Percentiles rank a stretch among this genome's conserved stretches.
These are phyloP conservation scores for Campoletis raptor DNA, from an alignment of 2,888 invertebrate species.

Conservation along the genomic window DNA sequence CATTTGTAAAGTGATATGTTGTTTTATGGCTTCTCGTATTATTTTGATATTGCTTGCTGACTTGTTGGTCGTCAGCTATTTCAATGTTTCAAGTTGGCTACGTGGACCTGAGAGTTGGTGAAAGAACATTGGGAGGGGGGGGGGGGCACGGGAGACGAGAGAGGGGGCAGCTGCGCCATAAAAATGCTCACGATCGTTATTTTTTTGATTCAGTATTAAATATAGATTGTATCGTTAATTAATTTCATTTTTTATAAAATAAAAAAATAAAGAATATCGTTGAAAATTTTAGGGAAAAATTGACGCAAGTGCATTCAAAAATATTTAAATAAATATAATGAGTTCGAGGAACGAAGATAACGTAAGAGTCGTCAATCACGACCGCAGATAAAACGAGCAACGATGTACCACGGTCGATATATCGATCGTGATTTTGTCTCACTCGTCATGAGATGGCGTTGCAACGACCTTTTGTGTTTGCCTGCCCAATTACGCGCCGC, in stretches of 20 bases:
- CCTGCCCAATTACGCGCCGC: background rate
- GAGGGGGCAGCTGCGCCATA: background rate
- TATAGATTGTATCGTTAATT: background rate
- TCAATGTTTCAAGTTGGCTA: slow-evolving; percentile 5
- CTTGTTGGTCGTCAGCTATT: slow-evolving; percentile 1
- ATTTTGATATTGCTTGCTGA: background rate
- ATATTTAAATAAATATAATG: background rate
- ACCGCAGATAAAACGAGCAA: slow-evolving; percentile 1
- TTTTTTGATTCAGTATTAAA: background rate
- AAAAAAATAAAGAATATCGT: background rate
- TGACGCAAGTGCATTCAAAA: background rate
- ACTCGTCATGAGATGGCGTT: slow-evolving; percentile 1
- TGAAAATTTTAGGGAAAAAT: background rate
- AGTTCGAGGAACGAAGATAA: slow-evolving; percentile 17
- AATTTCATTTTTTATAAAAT: background rate
- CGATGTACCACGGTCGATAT: background rate
- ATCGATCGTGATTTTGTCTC: background rate
- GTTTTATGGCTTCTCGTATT: background rate
- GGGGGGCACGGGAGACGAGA: background rate
- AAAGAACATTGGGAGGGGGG: background rate
- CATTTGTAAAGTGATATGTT: background rate
- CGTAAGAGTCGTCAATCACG: background rate
- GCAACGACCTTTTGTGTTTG: background rate
- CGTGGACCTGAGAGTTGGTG: background rate
- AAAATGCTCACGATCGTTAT: background rate